Evolutionary conservation across 2,113 vertebrate species (phyloP), one percentile per base, ranked within the genome.

Genomic region (Oryctolagus cuniculus): DNA sequence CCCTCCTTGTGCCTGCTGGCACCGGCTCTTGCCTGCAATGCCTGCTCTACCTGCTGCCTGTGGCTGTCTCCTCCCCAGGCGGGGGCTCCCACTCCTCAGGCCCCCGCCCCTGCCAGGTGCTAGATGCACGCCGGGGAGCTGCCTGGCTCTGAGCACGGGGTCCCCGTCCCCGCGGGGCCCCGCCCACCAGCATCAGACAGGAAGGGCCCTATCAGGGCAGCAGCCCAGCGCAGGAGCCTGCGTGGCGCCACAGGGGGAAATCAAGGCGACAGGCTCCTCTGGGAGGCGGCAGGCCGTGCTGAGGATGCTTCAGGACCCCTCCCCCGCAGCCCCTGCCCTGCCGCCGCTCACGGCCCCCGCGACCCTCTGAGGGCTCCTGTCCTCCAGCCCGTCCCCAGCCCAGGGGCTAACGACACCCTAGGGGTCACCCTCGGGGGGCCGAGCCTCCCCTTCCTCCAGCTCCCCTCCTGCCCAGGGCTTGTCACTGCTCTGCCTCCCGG

Each of bases 191-290:
- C 12, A 5, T 74, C 58, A 36, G 73, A 94, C 93, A 89, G 95
- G 95, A 95, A 97, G 66, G 66, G 63, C 58, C 3, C 0, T 69
- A 82, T 94, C 91, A 81, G 80, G 69, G 10, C 94, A 31, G 70
- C 22, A 80, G 72, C 16, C 73, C 53, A 29, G n/a, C 3, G 44
- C 69, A 78, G 67, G 61, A 94, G 80, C 51, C 87, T 53, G 63
- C 19, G 80, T 58, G 88, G 94, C 55, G 72, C 93, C 90, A 79
- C 10, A 79, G 34, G 67, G 73, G 55, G 19, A 19, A 75, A 77
- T 63, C 72, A 88, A 49, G 79, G 63, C 3, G 49, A 44, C 44
- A 44, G 64, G 72, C 36, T 29, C n/a, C 10, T 25, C 69, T 55
- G 10, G 6, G 75, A 44, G 61, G 31, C 6, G 2, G 25, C 27